phyloP scores from a whole-genome alignment of 2,797 vertebrate genomes.

The Sebastiscus albofasciatus region DNA sequence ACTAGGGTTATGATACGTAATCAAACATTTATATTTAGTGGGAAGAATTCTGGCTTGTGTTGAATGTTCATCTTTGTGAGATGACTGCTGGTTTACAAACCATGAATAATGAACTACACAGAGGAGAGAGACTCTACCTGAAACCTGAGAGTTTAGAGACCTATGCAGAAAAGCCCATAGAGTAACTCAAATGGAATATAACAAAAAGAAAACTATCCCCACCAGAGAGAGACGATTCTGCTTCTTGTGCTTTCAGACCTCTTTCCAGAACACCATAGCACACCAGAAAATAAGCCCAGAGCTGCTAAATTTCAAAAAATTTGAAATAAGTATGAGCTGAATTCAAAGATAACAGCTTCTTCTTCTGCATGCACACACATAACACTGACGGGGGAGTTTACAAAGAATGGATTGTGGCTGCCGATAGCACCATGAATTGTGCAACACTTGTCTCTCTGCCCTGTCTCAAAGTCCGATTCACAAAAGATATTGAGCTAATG shows the following conservation, averaged over 20 bases:
- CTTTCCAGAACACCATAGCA: neutral
- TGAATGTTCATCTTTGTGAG: neutral
- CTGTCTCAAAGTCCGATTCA: neutral
- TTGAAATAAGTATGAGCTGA: neutral
- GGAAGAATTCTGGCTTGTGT: neutral
- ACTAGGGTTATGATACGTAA: neutral
- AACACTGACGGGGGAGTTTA: neutral
- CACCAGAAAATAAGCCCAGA: neutral
- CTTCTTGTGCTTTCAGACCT: neutral
- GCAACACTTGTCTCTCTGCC: too few relatives aligned
- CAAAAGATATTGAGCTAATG: neutral
- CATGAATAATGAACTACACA: constrained; percentile 7
- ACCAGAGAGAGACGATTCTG: neutral
- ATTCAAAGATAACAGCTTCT: neutral
- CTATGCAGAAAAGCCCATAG: neutral
- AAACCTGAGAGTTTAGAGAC: neutral
- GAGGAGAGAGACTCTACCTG: neutral
- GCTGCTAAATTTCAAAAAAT: neutral
- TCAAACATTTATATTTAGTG: neutral
- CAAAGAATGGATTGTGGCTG: neutral
- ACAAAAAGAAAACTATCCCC: neutral
- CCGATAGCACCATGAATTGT: neutral
- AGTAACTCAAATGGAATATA: neutral
- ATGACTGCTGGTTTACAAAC: constrained; percentile 6
- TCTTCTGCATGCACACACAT: neutral